phyloP scores from a whole-genome alignment of 35 echinoderm and acorn worm genomes.

The Strongylocentrotus purpuratus region DNA sequence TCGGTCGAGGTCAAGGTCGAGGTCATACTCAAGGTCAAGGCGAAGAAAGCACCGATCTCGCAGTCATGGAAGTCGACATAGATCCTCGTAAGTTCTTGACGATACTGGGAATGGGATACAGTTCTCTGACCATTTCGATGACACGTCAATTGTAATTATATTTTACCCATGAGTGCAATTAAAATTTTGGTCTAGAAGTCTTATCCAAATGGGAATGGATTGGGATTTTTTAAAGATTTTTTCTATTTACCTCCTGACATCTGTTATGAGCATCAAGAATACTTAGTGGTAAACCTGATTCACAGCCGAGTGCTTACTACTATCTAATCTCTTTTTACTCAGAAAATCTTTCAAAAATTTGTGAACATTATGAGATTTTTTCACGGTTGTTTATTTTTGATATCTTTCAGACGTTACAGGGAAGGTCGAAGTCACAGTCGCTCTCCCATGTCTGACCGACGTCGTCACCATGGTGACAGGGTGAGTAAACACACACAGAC shows the following conservation, averaged over 20 bases:
- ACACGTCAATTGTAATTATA: neutral
- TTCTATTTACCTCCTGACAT: too few relatives aligned
- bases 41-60: constrained; percentile 39
- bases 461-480: constrained; percentile 82
- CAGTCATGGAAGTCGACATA: neutral
- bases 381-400: neutral
- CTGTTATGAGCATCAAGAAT: neutral
- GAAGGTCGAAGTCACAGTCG: constrained; percentile 66
- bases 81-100: constrained; percentile 37
- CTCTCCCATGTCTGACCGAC: constrained; percentile 90
- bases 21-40: constrained; percentile 68
- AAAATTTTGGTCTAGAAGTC: too few relatives aligned
- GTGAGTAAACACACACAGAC: constrained; percentile 43
- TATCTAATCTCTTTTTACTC: neutral
- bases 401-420: constrained; percentile 41
- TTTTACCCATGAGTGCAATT: too few relatives aligned
- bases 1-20: constrained; percentile 58
- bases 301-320: too few relatives aligned
- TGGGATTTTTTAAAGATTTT: neutral
- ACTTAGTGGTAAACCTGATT: neutral
- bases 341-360: neutral
- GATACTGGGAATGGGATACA: neutral
- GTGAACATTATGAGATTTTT: neutral
- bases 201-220: neutral
- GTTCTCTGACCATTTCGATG: neutral